Base-by-base conservation (phyloP, 2,888 invertebrate species). In the Polymixis flavicincta region DNA sequence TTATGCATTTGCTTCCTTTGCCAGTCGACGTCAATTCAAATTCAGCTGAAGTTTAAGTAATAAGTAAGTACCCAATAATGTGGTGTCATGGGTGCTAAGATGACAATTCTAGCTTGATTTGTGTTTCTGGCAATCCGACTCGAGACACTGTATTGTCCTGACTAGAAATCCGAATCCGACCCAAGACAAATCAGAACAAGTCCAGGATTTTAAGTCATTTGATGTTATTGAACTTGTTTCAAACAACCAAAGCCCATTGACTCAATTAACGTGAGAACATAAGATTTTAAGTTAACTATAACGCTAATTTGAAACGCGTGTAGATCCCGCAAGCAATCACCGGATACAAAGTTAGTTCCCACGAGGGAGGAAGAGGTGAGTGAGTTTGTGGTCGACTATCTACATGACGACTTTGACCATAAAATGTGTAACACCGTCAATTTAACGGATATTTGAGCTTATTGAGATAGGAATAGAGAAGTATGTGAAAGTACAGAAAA, bases 351-450 rank as follows among this genome's bases (percentile, higher is more conserved):
- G 45, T 55, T 61, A 50, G 80, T 85, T 86, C 86, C 76, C 88
- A 88, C 86, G 87, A 55, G 64, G n/a, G 66, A 73, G 85, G 83
- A 84, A 83, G 79, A 77, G 63, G 52, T 60, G 66, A 64, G 45
- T 74, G 25, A 25, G 48, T 80, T 83, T 87, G 84, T 81, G 86
- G 86, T 82, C 67, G 68, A 61, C 60, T 64, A 71, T 77, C 76
- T 64, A 74, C 78, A 84, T 69, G 74, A 84, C 70, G 74, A 77
- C 73, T 78, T 75, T 73, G 73, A 87, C 88, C 87, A 83, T 85
- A 86, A 83, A 28, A 74, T 55, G n/a, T 57, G 55, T 64, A 63
- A 70, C 37, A 67, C 9, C 11, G 13, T 9, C 25, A 13, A 11
- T 25, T 54, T 50, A 71, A 66, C 17, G 19, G 19, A 77, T 61